A percentile compares a stretch with the other conserved stretches of the same genome.
Evolutionary conservation across 1,140 invertebrate genomes (phyloP).

Genomic region (Cydia splendana): DNA sequence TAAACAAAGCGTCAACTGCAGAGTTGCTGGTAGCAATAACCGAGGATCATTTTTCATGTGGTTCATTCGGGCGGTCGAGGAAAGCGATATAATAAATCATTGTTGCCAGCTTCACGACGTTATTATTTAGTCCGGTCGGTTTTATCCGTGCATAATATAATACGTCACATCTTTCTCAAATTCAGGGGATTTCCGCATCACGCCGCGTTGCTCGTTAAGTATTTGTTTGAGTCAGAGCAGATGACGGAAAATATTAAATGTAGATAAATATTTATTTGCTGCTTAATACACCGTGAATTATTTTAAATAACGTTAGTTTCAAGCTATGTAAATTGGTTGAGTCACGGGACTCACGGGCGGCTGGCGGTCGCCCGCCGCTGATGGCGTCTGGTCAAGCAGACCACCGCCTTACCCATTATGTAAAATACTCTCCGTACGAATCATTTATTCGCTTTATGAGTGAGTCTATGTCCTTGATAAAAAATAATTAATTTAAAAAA

Average conservation of each 20-base stretch:
- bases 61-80: slow-evolving; percentile 76
- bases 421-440: too few relatives aligned
- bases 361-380: too few relatives aligned
- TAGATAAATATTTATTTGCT: not conserved
- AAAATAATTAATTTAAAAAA: too few relatives aligned
- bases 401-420: too few relatives aligned
- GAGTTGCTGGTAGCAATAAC: slow-evolving; percentile 75
- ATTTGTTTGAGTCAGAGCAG: not conserved
- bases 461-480: too few relatives aligned
- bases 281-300: not conserved
- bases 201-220: not conserved
- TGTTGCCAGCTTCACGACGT: slow-evolving; percentile 75
- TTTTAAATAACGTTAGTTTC: too few relatives aligned
- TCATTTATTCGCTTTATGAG: too few relatives aligned
- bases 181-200: not conserved
- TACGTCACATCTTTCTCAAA: slow-evolving; percentile 48
- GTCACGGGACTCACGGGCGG: too few relatives aligned
- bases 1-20: slow-evolving; percentile 79
- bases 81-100: slow-evolving; percentile 79
- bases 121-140: slow-evolving; percentile 75
- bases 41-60: slow-evolving; percentile 77
- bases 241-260: not conserved
- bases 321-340: too few relatives aligned
- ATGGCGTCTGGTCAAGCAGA: too few relatives aligned
- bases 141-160: slow-evolving; percentile 69